Base-by-base conservation (phyloP, 2,797 vertebrate genomes). In the Synanceia verrucosa region DNA sequence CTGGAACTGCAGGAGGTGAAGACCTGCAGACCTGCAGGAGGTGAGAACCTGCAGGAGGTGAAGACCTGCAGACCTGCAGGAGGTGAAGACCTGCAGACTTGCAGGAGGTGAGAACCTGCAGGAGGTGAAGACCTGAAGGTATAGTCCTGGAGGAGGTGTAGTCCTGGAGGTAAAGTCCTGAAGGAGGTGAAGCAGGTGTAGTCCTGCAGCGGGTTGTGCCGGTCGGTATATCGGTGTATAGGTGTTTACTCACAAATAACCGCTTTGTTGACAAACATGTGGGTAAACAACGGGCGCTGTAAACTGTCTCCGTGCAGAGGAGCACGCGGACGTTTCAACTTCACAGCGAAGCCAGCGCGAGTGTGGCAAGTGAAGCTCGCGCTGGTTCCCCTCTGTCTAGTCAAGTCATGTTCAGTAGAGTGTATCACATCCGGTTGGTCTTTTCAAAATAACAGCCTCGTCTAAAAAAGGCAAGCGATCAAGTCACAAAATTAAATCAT, bases 401-500 rank as follows among this genome's bases (percentile, higher is more conserved):
- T 7, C 28, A 70, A 76, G 70, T 10, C 10, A 1, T 16, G 6
- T 1, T 14, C 0, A 7, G 10, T 9, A 4, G 7, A 3, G 14
- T 10, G 0, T 0, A 0, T 0, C 0, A 66, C 31, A 1, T 88
- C 91, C 86, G 73, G 51, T 31, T 14, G 1, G 0, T 1, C 2
- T 6, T 78, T 84, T 86, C 86, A 84, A 57, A 86, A 55, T 86
- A 88, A 84, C 0, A 50, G 58, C 9, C 4, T 2, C 5, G 3
- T 2, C 3, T 6, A 2, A 21, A 1, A 13, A 12, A 1, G 2
- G 1, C 8, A 1, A 4, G 11, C 26, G 5, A n/a, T 2, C 13
- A 18, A 18, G 4, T 2, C 16, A 31, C 5, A 24, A 4, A 28
- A 39, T 13, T 13, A 18, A 9, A 44, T 4, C 16, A 34, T 31